A percentile compares a stretch with the other conserved stretches of the same genome.
Conservation (phyloP, 2,113 vertebrate species). For the Labeo catla region DNA sequence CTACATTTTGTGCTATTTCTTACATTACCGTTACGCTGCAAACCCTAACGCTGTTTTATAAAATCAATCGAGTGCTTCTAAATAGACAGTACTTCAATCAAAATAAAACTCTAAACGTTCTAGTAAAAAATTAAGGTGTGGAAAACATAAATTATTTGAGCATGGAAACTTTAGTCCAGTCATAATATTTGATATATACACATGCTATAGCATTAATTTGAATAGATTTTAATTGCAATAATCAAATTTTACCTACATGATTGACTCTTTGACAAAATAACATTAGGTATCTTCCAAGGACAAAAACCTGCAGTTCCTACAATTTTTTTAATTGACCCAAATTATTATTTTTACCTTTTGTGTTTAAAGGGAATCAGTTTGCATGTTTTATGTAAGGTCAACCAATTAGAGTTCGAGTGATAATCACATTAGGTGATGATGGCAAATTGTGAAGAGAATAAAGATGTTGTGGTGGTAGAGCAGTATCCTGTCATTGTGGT, state of each 20-base stretch:
- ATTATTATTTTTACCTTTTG: not conserved
- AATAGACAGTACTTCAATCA: not conserved
- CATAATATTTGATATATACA: not conserved
- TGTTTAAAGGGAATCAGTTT: not conserved
- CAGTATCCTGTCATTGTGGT: constrained; percentile 65
- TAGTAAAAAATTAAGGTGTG: not conserved
- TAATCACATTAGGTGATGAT: not conserved
- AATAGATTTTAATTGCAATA: not conserved
- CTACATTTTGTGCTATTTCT: not conserved
- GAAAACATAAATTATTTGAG: not conserved
- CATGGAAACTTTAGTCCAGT: not conserved
- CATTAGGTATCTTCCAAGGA: not conserved
- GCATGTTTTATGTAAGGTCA: not conserved
- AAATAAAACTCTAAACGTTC: not conserved
- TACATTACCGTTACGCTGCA: not conserved
- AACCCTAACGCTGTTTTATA: not conserved
- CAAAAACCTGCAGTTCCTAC: not conserved
- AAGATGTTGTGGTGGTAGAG: constrained; percentile 21
- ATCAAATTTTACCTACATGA: not conserved
- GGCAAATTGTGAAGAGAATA: constrained; percentile 14
- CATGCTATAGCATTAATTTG: not conserved
- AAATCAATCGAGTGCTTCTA: not conserved
- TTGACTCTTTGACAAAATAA: not conserved
- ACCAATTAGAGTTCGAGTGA: not conserved
- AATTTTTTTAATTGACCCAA: not conserved